Percentiles rank a stretch among this genome's conserved stretches.
These are phyloP conservation scores for Omphaloscelis lunosa DNA, from an alignment of 2,888 invertebrate species.

Conservation along the genomic window DNA sequence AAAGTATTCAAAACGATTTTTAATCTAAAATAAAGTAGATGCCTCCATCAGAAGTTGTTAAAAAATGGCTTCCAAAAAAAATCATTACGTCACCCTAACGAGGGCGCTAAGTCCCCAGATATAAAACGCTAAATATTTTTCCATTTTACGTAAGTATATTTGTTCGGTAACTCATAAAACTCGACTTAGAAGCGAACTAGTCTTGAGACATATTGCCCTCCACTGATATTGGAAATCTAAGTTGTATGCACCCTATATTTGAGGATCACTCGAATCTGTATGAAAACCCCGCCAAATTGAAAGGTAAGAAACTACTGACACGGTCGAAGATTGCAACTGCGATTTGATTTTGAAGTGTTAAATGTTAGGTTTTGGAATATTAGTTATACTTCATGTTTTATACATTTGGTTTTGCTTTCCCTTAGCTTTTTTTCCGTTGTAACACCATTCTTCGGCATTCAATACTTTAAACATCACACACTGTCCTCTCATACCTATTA, in stretches of 20 bases:
- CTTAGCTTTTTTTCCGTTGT: no score
- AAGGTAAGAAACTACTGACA: conserved; percentile 55
- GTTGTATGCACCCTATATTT: conserved; percentile 81
- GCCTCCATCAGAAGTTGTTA: background rate
- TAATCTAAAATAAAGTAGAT: conserved; percentile 3
- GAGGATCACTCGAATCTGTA: conserved; percentile 78
- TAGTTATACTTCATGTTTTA: no score
- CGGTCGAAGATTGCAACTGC: conserved; percentile 49
- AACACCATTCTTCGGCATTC: no score
- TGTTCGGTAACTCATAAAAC: conserved; percentile 81
- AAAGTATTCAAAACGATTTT: background rate
- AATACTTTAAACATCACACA: no score
- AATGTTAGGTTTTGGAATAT: background rate
- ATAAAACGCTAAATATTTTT: conserved; percentile 64
- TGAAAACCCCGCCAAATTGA: conserved; percentile 76
- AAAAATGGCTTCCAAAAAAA: conserved; percentile 22
- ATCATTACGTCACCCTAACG: conserved; percentile 25
- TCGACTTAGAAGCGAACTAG: conserved; percentile 80
- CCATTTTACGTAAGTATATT: conserved; percentile 68
- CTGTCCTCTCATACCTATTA: no score
- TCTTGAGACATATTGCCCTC: conserved; percentile 79
- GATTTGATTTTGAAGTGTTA: conserved; percentile 57
- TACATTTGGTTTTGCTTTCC: no score
- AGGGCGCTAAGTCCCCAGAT: conserved; percentile 41
- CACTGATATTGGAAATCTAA: conserved; percentile 81